Conservation (phyloP, 2,888 invertebrate species). For the Eupsilia transversa region DNA sequence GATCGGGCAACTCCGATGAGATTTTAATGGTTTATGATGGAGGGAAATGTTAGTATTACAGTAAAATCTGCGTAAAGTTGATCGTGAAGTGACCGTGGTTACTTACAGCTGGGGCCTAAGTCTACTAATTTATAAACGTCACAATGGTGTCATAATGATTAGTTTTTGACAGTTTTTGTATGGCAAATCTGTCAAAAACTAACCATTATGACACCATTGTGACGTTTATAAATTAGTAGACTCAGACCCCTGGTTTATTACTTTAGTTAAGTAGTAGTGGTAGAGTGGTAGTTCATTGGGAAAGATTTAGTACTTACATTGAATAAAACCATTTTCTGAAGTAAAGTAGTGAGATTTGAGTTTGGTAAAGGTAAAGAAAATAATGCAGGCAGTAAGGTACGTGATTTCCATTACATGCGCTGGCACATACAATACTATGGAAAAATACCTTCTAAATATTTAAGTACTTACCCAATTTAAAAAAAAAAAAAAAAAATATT, state of each 20-base stretch:
- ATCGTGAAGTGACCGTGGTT: neutral
- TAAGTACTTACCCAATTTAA: too few relatives aligned
- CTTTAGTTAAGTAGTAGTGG: too few relatives aligned
- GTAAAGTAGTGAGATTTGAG: neutral
- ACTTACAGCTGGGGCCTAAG: too few relatives aligned
- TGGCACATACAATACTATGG: neutral
- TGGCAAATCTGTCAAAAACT: too few relatives aligned
- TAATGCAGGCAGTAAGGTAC: neutral
- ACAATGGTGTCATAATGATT: too few relatives aligned
- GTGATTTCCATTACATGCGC: neutral
- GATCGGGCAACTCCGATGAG: conserved; percentile 10
- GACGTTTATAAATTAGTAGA: too few relatives aligned
- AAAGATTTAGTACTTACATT: neutral
- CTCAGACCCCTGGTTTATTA: too few relatives aligned
- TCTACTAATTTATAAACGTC: too few relatives aligned
- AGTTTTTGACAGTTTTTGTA: too few relatives aligned
- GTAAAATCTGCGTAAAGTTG: neutral
- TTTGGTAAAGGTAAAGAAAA: neutral
- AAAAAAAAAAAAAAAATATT: too few relatives aligned
- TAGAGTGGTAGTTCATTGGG: neutral
- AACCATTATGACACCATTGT: too few relatives aligned
- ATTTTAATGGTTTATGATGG: conserved; percentile 20
- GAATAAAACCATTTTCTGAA: neutral
- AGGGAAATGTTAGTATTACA: conserved; percentile 2
- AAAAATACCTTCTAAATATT: too few relatives aligned